Evolutionary conservation across 2,113 vertebrate species (phyloP), one percentile per base, ranked within the genome.

Genomic region (Charadrius vociferus): DNA sequence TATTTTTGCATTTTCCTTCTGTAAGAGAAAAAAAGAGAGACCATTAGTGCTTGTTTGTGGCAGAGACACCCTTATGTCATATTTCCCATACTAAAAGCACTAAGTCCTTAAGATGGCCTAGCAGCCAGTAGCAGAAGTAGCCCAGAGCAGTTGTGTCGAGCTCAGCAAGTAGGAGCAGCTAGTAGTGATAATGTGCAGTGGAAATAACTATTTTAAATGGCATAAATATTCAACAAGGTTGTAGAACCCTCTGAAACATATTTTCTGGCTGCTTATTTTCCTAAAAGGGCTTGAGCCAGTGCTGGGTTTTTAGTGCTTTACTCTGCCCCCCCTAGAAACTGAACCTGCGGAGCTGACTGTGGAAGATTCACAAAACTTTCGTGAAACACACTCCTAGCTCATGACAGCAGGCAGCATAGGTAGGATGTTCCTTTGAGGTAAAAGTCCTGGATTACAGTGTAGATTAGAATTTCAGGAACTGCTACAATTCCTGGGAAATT

Each of bases 131-230:
- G 52, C n/a, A 63, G 32, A 68, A 36, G 10, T 27, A 63, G 41
- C 39, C 55, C 34, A 49, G 55, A 88, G 8, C 16, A 53, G 19
- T 27, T 55, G 5, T 21, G 10, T n/a, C 9, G 49, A 77, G 29
- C 13, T 93, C 43, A 73, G 39, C 20, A 68, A 63, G 17, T 3
- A 61, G 26, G 14, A 75, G 3, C 14, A 80, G 18, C 30, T 27
- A 55, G 3, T 10, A 52, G 26, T n/a, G n/a, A 63, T n/a, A 34
- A n/a, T 0, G 0, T 56, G 26, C 12, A 65, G 11, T n/a, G 13
- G n/a, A 86, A 89, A 61, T 65, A 83, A 32, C 17, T 26, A 8
- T 62, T 93, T 62, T 3, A 94, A 63, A 63, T 27, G 30, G 3
- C 45, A 67, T 8, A 62, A 8, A 14, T 77, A 50, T 34, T 63